Percentiles rank a stretch among this genome's conserved stretches.
phyloP scores from a whole-genome alignment of 2,888 invertebrate species.

The Tuta absoluta region DNA sequence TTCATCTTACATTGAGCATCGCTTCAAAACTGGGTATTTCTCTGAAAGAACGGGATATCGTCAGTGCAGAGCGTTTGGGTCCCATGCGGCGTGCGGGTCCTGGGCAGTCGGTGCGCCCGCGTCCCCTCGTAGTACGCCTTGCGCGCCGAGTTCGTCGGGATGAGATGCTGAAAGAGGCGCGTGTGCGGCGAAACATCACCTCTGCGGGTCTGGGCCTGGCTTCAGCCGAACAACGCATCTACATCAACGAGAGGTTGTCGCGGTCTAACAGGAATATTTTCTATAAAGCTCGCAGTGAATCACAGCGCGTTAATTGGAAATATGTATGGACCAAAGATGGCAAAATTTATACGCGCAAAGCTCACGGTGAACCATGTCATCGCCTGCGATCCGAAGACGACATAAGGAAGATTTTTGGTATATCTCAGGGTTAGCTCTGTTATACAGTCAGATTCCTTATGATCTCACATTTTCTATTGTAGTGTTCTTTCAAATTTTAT shows the following conservation, averaged over 20 bases:
- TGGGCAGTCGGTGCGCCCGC: conserved; percentile 1
- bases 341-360: conserved; percentile 7
- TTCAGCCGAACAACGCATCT: not conserved
- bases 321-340: conserved; percentile 23
- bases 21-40: conserved; percentile 29
- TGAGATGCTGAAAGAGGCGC: conserved; percentile 19
- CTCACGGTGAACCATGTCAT: conserved; percentile 1
- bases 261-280: conserved; percentile 14
- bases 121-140: conserved; percentile 20
- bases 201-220: conserved; percentile 6
- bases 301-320: not conserved
- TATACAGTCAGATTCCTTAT: too few species aligned
- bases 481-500: not conserved
- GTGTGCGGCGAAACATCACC: conserved; percentile 21
- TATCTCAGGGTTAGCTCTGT: not conserved
- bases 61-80: conserved; percentile 30
- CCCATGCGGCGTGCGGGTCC: not conserved
- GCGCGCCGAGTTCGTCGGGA: conserved; percentile 22
- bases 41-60: conserved; percentile 31
- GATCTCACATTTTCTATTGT: not conserved
- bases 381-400: conserved; percentile 20
- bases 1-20: conserved; percentile 24
- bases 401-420: conserved; percentile 22
- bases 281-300: conserved; percentile 15
- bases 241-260: conserved; percentile 25